A percentile compares a stretch with the other conserved stretches of the same genome.
phyloP scores from a whole-genome alignment of 2,113 vertebrate genomes.

The Astatotilapia flaviijosephi region DNA sequence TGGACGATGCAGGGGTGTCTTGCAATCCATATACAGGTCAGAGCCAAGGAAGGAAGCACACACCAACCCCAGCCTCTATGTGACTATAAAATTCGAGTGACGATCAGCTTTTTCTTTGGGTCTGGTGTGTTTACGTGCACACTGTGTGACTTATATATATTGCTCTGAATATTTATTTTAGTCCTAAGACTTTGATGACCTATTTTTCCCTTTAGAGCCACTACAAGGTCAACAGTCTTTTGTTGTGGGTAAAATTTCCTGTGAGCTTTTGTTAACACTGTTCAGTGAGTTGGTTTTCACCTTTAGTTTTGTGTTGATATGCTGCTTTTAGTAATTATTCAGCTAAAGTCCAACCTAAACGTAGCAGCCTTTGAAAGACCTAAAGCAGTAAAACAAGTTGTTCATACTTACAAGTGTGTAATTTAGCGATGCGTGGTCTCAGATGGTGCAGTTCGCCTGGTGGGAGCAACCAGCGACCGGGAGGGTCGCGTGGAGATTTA shows the following conservation, averaged over 20 bases:
- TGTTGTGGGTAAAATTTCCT: neutral
- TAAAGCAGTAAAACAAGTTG: neutral
- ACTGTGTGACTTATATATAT: neutral
- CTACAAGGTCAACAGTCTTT: neutral
- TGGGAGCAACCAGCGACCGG: slow-evolving; percentile 47
- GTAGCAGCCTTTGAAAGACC: neutral
- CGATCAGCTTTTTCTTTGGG: neutral
- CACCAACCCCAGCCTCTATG: neutral
- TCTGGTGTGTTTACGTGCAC: neutral
- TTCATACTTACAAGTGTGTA: neutral
- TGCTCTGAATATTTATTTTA: neutral
- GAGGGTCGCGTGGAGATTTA: slow-evolving; percentile 68
- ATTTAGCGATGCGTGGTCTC: neutral
- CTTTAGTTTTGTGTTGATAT: neutral
- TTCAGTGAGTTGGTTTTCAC: neutral
- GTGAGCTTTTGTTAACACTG: neutral
- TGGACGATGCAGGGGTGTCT: slow-evolving; percentile 76
- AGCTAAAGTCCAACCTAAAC: neutral
- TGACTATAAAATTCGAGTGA: fast-evolving
- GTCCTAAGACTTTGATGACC: neutral
- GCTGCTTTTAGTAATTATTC: neutral
- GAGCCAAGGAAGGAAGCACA: neutral
- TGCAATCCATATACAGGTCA: slow-evolving; percentile 74
- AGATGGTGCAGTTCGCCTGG: slow-evolving; percentile 68
- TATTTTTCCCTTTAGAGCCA: neutral